phyloP scores from a whole-genome alignment of 2,113 vertebrate genomes.

The Delphinus delphis region DNA sequence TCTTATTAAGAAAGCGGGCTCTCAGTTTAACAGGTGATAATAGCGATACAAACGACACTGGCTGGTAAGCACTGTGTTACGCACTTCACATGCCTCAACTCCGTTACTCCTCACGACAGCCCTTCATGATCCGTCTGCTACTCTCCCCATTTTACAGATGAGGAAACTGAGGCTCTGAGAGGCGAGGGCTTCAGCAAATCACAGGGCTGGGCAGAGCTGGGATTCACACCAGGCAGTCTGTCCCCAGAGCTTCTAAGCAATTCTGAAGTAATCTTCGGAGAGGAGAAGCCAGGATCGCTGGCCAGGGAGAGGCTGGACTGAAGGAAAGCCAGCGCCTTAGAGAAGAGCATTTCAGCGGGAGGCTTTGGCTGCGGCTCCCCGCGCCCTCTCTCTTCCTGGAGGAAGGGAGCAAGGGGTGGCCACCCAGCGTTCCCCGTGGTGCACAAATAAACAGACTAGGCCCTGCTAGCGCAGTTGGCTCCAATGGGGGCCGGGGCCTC shows the following conservation, averaged over 20 bases:
- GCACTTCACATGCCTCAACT: accelerated
- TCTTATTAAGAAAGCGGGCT: not conserved
- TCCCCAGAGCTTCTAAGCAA: not conserved
- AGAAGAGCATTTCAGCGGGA: not conserved
- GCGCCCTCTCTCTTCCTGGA: not conserved
- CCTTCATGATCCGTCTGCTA: not conserved
- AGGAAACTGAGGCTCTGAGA: not conserved
- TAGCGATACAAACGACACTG: accelerated
- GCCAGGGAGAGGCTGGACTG: not conserved
- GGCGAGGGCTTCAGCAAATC: not conserved
- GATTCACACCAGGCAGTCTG: not conserved
- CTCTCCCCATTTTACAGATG: not conserved
- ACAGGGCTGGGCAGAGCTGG: not conserved
- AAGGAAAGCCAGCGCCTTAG: slow-evolving; percentile 32
- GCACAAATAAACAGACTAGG: slow-evolving; percentile 72
- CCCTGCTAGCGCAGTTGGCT: slow-evolving; percentile 44
- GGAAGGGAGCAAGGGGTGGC: slow-evolving; percentile 60
- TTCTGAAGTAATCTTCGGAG: not conserved
- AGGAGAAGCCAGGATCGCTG: not conserved
- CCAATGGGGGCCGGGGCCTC: accelerated
- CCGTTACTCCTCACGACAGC: not conserved
- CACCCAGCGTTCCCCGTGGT: not conserved
- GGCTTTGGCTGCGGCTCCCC: not conserved
- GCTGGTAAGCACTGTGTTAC: accelerated
- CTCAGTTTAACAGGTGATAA: not conserved